phyloP scores from a whole-genome alignment of 2,113 vertebrate genomes.

The Drymodes brunneopygia region DNA sequence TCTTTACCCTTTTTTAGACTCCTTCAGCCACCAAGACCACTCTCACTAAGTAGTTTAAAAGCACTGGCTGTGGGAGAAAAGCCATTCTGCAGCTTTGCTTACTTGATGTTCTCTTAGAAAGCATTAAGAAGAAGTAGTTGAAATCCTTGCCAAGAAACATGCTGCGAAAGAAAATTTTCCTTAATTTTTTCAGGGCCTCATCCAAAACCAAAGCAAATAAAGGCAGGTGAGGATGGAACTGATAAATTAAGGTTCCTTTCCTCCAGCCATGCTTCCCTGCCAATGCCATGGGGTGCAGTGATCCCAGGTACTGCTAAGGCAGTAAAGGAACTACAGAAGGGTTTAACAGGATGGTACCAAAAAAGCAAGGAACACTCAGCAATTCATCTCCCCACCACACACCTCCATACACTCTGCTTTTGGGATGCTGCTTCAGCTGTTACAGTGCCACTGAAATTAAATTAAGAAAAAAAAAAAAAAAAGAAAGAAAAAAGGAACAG shows the following conservation, averaged over 20 bases:
- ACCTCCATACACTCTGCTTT: neutral
- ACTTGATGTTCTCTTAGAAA: neutral
- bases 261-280: neutral
- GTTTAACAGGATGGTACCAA: neutral
- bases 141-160: neutral
- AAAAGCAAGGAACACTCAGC: neutral
- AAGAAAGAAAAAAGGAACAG: neutral
- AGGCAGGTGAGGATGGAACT: neutral
- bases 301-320: neutral
- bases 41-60: neutral
- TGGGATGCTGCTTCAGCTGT: neutral
- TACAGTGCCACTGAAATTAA: neutral
- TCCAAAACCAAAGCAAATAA: neutral
- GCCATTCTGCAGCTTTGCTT: neutral
- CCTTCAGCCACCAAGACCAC: neutral
- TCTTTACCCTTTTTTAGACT: neutral
- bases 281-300: neutral
- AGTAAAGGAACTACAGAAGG: neutral
- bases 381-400: neutral
- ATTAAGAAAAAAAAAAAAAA: neutral
- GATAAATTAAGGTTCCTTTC: neutral
- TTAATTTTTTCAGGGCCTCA: neutral
- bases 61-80: neutral
- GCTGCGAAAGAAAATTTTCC: neutral
- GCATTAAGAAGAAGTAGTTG: neutral